Percentiles rank a stretch among this genome's conserved stretches.
phyloP scores from a whole-genome alignment of 1,140 invertebrate genomes.

The Pseudomyrmex pallidus region DNA sequence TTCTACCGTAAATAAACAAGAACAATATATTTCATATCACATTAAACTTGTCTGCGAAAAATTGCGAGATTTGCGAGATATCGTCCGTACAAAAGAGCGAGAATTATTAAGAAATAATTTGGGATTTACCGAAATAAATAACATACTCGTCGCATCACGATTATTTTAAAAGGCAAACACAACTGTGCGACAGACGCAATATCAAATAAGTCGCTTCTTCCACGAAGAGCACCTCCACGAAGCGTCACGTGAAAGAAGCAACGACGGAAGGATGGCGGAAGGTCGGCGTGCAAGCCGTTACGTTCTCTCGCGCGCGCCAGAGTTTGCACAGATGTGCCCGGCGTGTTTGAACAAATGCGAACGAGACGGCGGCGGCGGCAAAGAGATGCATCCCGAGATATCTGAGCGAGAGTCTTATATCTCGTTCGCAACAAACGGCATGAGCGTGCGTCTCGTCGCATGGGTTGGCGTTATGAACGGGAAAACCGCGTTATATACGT shows the following conservation, averaged over 20 bases:
- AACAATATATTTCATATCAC: too few relatives aligned
- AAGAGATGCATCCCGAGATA: slow-evolving; percentile 36
- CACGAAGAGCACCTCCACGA: slow-evolving; percentile 22
- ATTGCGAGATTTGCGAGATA: neutral
- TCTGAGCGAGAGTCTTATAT: slow-evolving; percentile 30
- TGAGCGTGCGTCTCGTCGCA: neutral
- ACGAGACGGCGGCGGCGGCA: slow-evolving; percentile 47
- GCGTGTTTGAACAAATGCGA: slow-evolving; percentile 76
- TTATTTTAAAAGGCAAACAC: slow-evolving; percentile 36
- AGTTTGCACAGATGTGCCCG: slow-evolving; percentile 73
- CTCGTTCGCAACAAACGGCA: neutral
- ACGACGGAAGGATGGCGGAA: slow-evolving; percentile 62
- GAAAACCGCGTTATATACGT: neutral
- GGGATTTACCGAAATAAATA: neutral
- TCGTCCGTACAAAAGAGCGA: neutral
- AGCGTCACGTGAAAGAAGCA: slow-evolving; percentile 36
- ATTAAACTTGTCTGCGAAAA: too few relatives aligned
- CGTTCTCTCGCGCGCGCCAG: slow-evolving; percentile 52
- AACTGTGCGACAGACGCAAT: slow-evolving; percentile 13
- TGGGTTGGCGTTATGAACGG: neutral
- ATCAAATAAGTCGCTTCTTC: slow-evolving; percentile 23
- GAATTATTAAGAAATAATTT: neutral
- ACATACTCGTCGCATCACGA: slow-evolving; percentile 5
- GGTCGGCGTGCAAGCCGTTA: slow-evolving; percentile 63
- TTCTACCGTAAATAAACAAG: too few relatives aligned